A percentile compares a stretch with the other conserved stretches of the same genome.
phyloP scores from a whole-genome alignment of 2,888 invertebrate species.

The Caenorhabditis sp. region DNA sequence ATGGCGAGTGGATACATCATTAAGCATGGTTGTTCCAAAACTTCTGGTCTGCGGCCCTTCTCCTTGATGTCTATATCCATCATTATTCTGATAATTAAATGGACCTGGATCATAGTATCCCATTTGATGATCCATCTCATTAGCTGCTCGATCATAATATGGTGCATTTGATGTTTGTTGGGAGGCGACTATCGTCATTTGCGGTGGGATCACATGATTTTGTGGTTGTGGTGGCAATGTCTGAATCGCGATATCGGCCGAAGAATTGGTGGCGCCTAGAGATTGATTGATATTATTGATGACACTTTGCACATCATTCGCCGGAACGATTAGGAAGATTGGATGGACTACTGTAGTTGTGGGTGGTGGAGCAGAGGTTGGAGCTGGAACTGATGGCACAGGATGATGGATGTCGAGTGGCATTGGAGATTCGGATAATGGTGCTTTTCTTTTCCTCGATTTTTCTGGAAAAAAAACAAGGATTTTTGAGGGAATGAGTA shows the following conservation, averaged over 20 bases:
- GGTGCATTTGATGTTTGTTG: neutral
- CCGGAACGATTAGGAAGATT: slow-evolving; percentile 14
- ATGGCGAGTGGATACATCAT: slow-evolving; percentile 22
- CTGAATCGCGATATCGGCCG: neutral
- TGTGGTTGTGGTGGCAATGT: neutral
- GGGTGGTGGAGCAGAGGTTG: neutral
- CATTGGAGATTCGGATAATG: too few species aligned
- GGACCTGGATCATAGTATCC: neutral
- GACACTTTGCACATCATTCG: slow-evolving; percentile 16
- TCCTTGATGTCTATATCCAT: neutral
- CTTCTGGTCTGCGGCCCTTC: slow-evolving; percentile 26
- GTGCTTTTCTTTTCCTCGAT: neutral
- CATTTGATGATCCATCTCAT: neutral
- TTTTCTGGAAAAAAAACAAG: neutral
- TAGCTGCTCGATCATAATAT: neutral
- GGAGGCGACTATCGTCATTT: neutral
- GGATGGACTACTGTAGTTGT: slow-evolving; percentile 9
- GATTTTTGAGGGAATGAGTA: too few species aligned
- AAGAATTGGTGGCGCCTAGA: neutral
- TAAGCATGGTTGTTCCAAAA: slow-evolving; percentile 39
- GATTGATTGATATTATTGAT: slow-evolving; percentile 12
- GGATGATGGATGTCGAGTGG: neutral
- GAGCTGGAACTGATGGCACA: neutral
- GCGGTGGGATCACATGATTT: neutral
- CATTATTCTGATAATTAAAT: neutral